Conservation (phyloP, 2,888 invertebrate species). For the Diaprepes abbreviatus region DNA sequence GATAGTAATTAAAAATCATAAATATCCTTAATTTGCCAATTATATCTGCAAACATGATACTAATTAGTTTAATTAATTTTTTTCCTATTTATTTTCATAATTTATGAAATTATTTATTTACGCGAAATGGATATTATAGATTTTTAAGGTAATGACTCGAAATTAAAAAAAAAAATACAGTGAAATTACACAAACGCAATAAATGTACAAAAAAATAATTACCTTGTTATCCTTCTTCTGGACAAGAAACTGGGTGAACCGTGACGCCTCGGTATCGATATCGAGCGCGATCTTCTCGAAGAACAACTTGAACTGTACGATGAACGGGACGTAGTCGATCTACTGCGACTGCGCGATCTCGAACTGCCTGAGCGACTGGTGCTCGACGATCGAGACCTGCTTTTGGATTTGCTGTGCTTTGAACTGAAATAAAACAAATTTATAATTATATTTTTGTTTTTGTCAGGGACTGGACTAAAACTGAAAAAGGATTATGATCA, state of each 20-base stretch:
- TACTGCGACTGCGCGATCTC: slow-evolving; percentile 57
- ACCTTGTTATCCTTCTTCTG: slow-evolving; percentile 95
- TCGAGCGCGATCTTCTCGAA: slow-evolving; percentile 74
- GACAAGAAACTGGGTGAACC: slow-evolving; percentile 96
- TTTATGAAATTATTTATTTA: too few species aligned
- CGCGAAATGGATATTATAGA: too few species aligned
- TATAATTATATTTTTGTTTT: too few species aligned
- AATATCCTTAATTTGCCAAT: neutral
- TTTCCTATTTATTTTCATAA: too few species aligned
- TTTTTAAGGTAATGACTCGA: too few species aligned
- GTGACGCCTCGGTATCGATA: slow-evolving; percentile 92
- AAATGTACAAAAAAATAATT: slow-evolving; percentile 58
- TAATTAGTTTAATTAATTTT: neutral
- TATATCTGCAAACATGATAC: neutral
- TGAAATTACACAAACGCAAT: too few species aligned
- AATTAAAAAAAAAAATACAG: too few species aligned
- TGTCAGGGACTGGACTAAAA: too few species aligned
- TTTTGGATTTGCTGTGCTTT: slow-evolving; percentile 47
- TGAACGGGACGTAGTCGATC: slow-evolving; percentile 66
- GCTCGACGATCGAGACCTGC: slow-evolving; percentile 55
- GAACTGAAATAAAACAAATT: slow-evolving; percentile 49
- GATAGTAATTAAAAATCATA: neutral
- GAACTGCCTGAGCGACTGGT: slow-evolving; percentile 50
- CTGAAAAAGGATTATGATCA: too few species aligned
- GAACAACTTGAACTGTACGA: slow-evolving; percentile 58